phyloP scores from a whole-genome alignment of 2,888 invertebrate genomes.

The Blastobasis adustella region DNA sequence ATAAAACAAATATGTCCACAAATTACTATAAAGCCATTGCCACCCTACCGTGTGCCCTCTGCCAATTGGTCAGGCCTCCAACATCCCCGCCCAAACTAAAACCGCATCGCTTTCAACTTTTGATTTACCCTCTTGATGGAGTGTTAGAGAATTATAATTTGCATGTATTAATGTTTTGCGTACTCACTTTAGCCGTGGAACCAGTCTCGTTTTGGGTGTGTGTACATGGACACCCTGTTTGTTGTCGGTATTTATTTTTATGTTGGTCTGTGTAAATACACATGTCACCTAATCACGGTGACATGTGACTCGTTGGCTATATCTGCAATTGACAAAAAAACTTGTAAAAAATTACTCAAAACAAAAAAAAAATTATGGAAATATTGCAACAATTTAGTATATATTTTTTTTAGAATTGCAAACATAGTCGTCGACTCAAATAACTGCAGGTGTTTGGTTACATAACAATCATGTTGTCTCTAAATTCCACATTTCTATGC shows the following conservation, averaged over 20 bases:
- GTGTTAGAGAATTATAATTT: constrained; percentile 54
- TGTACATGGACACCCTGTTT: too few species aligned
- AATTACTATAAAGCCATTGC: too few species aligned
- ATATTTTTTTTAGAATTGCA: constrained; percentile 1
- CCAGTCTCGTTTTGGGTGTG: too few species aligned
- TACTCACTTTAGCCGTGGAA: constrained; percentile 43
- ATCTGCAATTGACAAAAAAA: too few species aligned
- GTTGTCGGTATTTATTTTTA: too few species aligned
- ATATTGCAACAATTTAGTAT: too few species aligned
- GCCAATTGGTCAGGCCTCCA: constrained; percentile 4
- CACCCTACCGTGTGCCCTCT: not conserved
- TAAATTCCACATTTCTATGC: too few species aligned
- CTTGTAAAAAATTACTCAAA: too few species aligned
- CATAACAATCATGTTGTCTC: not conserved
- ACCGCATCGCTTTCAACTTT: constrained; percentile 61
- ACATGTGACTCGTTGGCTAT: too few species aligned
- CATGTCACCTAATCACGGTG: too few species aligned
- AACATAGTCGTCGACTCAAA: constrained; percentile 12
- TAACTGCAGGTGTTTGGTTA: constrained; percentile 15
- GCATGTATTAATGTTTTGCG: constrained; percentile 71
- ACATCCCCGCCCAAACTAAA: constrained; percentile 27
- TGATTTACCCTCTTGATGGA: constrained; percentile 38
- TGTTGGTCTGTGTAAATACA: too few species aligned
- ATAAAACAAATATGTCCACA: not conserved
- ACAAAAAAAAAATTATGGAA: too few species aligned